Evolutionary conservation across 2,888 invertebrate genomes (phyloP).

Genomic region (Rotaria sp.): DNA sequence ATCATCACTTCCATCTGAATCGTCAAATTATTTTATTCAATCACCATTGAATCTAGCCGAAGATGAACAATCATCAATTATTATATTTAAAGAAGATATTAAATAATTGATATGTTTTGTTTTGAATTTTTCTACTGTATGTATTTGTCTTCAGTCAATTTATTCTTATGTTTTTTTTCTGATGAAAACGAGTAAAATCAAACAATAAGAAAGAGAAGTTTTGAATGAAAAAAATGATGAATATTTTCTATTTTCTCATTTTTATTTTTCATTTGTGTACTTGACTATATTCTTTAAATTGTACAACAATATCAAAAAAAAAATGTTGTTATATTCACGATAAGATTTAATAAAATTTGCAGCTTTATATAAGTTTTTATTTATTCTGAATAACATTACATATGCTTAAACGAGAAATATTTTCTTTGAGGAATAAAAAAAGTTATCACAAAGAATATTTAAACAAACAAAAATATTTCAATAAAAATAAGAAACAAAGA

Average conservation of each 20-base stretch:
- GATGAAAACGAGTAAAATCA: not conserved
- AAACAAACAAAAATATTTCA: no score
- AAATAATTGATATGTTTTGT: not conserved
- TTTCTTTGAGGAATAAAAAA: no score
- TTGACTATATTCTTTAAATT: not conserved
- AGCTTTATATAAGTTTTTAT: not conserved
- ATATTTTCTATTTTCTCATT: not conserved
- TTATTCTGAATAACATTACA: no score
- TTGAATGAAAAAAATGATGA: not conserved
- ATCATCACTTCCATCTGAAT: not conserved
- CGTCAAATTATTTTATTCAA: not conserved
- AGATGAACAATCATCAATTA: slow-evolving; percentile 12
- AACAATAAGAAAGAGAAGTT: not conserved
- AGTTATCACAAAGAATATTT: no score
- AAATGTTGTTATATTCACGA: not conserved
- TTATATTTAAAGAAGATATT: slow-evolving; percentile 1
- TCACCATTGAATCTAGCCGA: not conserved
- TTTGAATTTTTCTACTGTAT: not conserved
- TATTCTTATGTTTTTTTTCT: not conserved
- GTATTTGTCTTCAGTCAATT: not conserved
- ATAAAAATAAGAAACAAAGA: no score
- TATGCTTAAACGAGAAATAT: no score
- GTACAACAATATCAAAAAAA: not conserved
- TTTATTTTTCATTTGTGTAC: not conserved
- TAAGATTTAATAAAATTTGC: not conserved